Evolutionary conservation across 2,797 vertebrate species (phyloP).

Genomic region (Acanthurus lineatus): DNA sequence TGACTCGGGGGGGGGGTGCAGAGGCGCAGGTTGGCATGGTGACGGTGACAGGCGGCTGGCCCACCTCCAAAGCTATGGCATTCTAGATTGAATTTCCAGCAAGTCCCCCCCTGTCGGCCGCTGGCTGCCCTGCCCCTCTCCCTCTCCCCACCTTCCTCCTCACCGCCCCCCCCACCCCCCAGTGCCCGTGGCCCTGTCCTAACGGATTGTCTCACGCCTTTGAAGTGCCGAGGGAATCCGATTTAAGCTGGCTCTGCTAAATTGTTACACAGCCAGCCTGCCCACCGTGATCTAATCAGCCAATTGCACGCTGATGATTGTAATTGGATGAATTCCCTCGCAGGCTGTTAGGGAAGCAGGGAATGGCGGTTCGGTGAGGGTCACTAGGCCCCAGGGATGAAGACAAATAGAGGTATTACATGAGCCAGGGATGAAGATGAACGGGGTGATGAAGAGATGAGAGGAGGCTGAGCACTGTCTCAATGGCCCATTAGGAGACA

Average conservation of each 20-base stretch:
- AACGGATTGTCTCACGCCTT: constrained; percentile 88
- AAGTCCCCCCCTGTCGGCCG: constrained; percentile 68
- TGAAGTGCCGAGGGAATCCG: constrained; percentile 87
- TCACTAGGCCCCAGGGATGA: constrained; percentile 84
- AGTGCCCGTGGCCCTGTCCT: constrained; percentile 83
- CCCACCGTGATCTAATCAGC: constrained; percentile 86
- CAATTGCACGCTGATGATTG: constrained; percentile 87
- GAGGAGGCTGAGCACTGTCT: constrained; percentile 80
- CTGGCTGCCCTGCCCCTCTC: constrained; percentile 64
- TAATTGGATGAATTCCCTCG: constrained; percentile 93
- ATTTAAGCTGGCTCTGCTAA: constrained; percentile 86
- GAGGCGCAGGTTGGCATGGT: constrained; percentile 82
- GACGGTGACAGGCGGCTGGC: constrained; percentile 85
- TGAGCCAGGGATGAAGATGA: constrained; percentile 79
- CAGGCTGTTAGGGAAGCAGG: constrained; percentile 86
- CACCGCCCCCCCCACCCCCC: constrained; percentile 53
- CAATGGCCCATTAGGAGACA: constrained; percentile 85
- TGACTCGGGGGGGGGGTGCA: constrained; percentile 78
- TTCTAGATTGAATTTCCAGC: constrained; percentile 87
- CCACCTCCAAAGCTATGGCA: constrained; percentile 86
- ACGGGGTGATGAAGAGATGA: constrained; percentile 79
- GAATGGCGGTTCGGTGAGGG: constrained; percentile 80
- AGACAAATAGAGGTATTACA: constrained; percentile 90
- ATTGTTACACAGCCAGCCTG: constrained; percentile 86
- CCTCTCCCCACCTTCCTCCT: neutral